Percentiles rank a stretch among this genome's conserved stretches.
phyloP scores from a whole-genome alignment of 2,888 invertebrate genomes.

The Flexamia atlantica region DNA sequence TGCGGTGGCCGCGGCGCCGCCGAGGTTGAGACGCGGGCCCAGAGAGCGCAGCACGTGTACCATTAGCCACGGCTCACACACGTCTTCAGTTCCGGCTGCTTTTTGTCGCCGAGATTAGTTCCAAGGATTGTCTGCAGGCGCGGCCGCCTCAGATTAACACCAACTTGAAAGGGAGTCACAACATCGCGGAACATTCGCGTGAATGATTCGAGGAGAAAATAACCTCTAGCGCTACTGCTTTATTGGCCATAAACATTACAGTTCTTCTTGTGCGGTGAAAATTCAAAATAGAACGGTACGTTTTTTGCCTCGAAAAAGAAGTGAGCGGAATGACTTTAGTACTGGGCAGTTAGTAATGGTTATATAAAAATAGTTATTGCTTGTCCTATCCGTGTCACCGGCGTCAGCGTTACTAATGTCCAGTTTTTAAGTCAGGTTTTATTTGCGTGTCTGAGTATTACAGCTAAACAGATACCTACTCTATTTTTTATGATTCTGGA shows the following conservation, averaged over 20 bases:
- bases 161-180: conserved; percentile 48
- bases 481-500: too few species aligned
- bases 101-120: conserved; percentile 54
- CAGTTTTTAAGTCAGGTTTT: too few species aligned
- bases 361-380: too few species aligned
- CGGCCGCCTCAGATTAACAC: conserved; percentile 21
- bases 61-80: conserved; percentile 21
- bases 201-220: conserved; percentile 6
- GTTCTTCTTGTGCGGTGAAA: background rate
- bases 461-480: too few species aligned
- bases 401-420: too few species aligned
- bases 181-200: conserved; percentile 14
- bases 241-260: background rate
- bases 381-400: too few species aligned
- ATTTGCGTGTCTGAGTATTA: too few species aligned
- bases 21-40: conserved; percentile 1
- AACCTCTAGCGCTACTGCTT: background rate
- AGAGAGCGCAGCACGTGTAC: conserved; percentile 46
- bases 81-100: conserved; percentile 35
- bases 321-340: too few species aligned
- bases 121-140: conserved; percentile 25
- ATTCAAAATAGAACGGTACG: background rate
- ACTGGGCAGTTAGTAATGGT: too few species aligned
- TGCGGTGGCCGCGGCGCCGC: background rate
- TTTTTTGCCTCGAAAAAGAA: background rate